Conservation (phyloP, 2,113 vertebrate species). For the Cathartes aura region DNA sequence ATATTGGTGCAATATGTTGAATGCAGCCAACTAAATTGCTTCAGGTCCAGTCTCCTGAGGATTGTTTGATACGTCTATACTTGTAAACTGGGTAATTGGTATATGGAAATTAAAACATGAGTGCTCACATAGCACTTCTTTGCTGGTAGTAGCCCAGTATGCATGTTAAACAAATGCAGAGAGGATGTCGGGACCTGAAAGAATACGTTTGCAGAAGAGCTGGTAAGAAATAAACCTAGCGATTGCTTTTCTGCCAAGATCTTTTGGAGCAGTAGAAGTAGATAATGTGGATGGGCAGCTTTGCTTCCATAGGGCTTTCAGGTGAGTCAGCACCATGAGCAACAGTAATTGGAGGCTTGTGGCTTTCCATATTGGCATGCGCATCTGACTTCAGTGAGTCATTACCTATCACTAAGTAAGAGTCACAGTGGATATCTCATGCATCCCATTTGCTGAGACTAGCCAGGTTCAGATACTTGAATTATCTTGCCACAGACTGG, state of each 20-base stretch:
- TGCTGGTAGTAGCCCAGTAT: background rate
- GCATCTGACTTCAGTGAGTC: background rate
- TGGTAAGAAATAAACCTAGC: background rate
- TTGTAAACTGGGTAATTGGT: background rate
- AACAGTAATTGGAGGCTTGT: background rate
- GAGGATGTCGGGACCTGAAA: background rate
- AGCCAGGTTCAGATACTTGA: background rate
- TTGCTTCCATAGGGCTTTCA: conserved; percentile 1
- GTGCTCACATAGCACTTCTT: background rate
- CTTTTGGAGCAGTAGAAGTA: background rate
- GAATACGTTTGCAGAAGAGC: background rate
- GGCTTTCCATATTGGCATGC: background rate
- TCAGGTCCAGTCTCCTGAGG: background rate
- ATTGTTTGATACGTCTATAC: background rate
- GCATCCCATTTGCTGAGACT: background rate
- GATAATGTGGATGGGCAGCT: background rate
- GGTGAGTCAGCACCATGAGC: conserved; percentile 16
- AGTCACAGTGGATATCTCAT: background rate
- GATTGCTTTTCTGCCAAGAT: background rate
- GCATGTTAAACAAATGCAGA: background rate
- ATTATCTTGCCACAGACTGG: background rate
- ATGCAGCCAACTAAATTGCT: background rate
- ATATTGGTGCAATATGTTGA: background rate
- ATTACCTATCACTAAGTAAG: background rate
- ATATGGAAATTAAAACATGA: background rate